Base-by-base conservation (phyloP, 2,797 vertebrate species). In the Parauchenoglanis punctatus region DNA sequence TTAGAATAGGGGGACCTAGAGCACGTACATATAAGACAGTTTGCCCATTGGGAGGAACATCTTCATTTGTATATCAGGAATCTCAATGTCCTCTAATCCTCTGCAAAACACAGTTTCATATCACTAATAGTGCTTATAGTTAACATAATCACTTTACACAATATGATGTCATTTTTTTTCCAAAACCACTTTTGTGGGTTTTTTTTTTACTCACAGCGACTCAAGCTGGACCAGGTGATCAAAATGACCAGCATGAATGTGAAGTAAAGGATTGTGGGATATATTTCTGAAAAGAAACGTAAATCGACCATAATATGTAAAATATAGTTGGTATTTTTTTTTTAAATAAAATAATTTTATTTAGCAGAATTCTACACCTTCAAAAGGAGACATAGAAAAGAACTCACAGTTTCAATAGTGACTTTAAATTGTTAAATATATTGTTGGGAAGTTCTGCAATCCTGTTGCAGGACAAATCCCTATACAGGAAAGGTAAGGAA, bases 11-110 rank as follows among this genome's bases (percentile, higher is more conserved):
- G 61, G 13, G 44, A 63, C 7, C n/a, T 49, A 68, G 44, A 12
- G 12, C 63, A 94, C 95, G 67, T 93, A 96, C 94, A 96, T 96
- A 91, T 97, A 91, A 58, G 96, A 96, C 44, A 97, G 92, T 86
- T 97, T 97, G 89, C 86, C 95, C 95, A 96, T 96, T 1, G 93
- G 91, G 17, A 96, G 94, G 90, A 97, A 97, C 94, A 96, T 96
- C 89, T 91, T 94, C 13, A 93, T 92, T 44, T 95, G 95, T 93
- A 96, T 96, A 88, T 95, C 93, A 84, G 93, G 92, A 91, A 97
- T 96, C 82, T 97, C 95, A 72, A 94, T 95, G 2, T 95, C 97
- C 92, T 97, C 94, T 90, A 97, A 88, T 7, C 94, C 94, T 88
- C 95, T 97, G 91, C 87, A 75, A 90, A 46, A 90, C 15, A 61